Base-by-base conservation (phyloP, 2,113 vertebrate genomes). In the Pedetes capensis region DNA sequence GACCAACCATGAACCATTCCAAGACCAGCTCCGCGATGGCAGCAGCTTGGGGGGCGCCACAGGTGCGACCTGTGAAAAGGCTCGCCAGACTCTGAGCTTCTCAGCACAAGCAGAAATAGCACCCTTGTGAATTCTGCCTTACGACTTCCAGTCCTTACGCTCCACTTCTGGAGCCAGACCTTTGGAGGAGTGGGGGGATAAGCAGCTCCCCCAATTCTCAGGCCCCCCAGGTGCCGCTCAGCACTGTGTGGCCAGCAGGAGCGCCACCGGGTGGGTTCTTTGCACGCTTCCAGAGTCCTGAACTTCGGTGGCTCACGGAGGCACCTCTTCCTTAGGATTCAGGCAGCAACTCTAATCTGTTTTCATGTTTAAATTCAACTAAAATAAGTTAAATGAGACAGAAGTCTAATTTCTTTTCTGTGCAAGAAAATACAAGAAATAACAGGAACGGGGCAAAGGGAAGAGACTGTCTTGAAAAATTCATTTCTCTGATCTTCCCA, bases 11-110 rank as follows among this genome's bases (percentile, higher is more conserved):
- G 63, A 79, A 20, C n/a, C 37, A 3, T 0, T 6, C 27, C 10
- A 13, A 63, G 37, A 93, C 10, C 44, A 34, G 7, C 11, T 2
- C 18, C 32, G 10, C 20, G 4, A 4, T 0, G 68, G 14, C 84
- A 0, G 34, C 25, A 17, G 6, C 42, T 1, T 5, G 3, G 20
- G 63, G 39, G 14, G 4, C 1, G 0, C 16, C 4, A 18, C 39
- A 25, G 27, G 34, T 11, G 5, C 32, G 16, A 3, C 12, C 20
- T 2, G 11, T 22, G 34, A 17, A 47, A 61, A 63, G 37, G 39
- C n/a, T 1, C 29, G n/a, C 10, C 13, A 66, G 47, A 22, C 14
- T 2, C 29, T 81, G 23, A 22, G 27, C 57, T 85, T 89, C 64
- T 88, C 13, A 22, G 11, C 37, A 25, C 22, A 34, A 20, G 34